Conservation (phyloP, 2,113 vertebrate genomes). For the Oreocharis arfaki region DNA sequence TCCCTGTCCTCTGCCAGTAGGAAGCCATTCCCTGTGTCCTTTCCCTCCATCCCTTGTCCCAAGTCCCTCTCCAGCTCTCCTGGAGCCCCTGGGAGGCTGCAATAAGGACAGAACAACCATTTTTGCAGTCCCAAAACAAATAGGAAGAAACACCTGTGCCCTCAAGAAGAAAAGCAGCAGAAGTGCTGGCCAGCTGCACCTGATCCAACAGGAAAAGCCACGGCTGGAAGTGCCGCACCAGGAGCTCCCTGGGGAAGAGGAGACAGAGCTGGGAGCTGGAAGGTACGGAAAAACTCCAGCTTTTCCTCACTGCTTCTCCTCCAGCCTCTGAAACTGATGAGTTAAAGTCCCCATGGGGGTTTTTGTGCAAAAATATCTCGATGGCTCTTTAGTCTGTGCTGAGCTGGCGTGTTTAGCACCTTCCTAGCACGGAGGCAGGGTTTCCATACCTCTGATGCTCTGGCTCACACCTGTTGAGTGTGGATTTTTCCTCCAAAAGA, state of each 20-base stretch:
- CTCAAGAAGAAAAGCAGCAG: not conserved
- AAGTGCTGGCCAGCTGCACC: not conserved
- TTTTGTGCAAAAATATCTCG: not conserved
- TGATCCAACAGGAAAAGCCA: rapidly evolving
- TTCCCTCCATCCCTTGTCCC: not conserved
- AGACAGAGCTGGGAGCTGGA: not conserved
- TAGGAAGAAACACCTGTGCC: not conserved
- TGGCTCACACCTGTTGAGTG: rapidly evolving
- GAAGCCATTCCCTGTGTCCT: not conserved
- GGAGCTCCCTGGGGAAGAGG: not conserved
- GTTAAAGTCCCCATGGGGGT: rapidly evolving
- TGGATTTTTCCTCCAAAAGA: not conserved
- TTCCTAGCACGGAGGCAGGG: no score
- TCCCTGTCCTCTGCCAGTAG: rapidly evolving
- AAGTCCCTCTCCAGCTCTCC: not conserved
- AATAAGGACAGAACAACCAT: not conserved
- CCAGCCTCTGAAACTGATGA: not conserved
- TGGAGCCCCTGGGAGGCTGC: not conserved
- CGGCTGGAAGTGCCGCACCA: not conserved
- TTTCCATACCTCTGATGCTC: not conserved
- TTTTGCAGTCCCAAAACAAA: not conserved
- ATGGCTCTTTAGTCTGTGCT: not conserved
- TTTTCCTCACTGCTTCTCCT: not conserved
- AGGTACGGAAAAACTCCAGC: rapidly evolving
- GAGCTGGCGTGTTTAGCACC: not conserved